Percentiles rank a stretch among this genome's conserved stretches.
Evolutionary conservation across 2,113 vertebrate genomes (phyloP).

Genomic region (Scytalopus superciliaris): DNA sequence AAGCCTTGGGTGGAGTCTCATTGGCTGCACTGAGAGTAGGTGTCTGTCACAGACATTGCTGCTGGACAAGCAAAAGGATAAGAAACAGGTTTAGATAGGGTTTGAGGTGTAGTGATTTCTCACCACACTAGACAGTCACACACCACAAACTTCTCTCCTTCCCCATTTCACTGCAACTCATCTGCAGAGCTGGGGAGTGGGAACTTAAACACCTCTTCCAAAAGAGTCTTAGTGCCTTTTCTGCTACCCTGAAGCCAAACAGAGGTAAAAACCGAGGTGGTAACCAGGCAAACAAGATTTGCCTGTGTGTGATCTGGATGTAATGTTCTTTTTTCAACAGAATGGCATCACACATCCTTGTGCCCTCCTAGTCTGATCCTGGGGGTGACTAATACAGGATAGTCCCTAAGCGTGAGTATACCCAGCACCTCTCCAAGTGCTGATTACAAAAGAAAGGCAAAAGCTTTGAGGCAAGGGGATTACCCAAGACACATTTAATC

Average conservation of each 20-base stretch:
- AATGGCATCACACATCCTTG: neutral
- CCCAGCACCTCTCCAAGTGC: neutral
- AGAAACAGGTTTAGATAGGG: neutral
- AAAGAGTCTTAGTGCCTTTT: neutral
- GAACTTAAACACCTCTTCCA: neutral
- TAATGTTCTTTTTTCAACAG: neutral
- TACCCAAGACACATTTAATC: neutral
- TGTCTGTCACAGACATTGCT: neutral
- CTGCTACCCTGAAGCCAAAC: neutral
- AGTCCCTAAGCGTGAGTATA: conserved; percentile 24
- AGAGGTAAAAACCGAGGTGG: neutral
- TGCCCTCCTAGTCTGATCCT: neutral
- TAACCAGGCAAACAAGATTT: neutral
- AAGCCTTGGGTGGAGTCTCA: neutral
- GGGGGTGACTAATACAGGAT: conserved; percentile 31
- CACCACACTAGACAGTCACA: neutral
- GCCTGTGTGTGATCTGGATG: neutral
- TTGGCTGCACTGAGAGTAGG: neutral
- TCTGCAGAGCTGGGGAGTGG: neutral
- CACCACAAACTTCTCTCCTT: neutral
- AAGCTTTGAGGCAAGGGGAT: conserved; percentile 26
- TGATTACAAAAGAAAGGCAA: conserved; percentile 42
- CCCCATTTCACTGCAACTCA: fast-evolving
- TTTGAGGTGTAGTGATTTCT: neutral
- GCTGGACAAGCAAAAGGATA: neutral